Evolutionary conservation across 2,113 vertebrate genomes (phyloP).

Genomic region (Lontra canadensis): DNA sequence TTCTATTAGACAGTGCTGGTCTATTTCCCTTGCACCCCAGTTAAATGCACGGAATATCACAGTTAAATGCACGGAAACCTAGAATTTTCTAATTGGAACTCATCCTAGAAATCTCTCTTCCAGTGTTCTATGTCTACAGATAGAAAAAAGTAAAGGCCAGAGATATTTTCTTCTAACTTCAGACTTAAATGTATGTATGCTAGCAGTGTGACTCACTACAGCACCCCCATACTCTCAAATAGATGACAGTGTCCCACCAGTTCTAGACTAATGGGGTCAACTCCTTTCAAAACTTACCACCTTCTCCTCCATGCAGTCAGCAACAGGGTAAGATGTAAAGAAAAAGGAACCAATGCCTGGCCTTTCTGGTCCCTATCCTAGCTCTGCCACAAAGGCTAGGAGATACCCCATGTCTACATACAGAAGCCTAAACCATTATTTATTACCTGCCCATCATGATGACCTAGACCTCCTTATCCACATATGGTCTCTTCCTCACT

Average conservation of each 20-base stretch:
- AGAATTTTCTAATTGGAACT: constrained; percentile 13
- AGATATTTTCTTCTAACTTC: background rate
- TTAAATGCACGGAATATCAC: background rate
- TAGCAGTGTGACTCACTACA: background rate
- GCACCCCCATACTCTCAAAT: background rate
- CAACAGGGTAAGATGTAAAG: background rate
- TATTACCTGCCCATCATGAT: background rate
- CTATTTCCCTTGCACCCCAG: background rate
- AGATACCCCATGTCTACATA: background rate
- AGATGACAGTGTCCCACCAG: background rate
- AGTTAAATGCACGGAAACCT: background rate
- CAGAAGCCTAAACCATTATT: background rate
- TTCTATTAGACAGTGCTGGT: background rate
- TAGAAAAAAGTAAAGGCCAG: background rate
- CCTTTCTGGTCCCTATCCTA: background rate
- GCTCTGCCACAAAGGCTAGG: background rate
- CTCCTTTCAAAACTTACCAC: background rate
- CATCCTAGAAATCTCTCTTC: constrained; percentile 11
- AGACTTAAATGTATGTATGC: background rate
- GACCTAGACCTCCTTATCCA: background rate
- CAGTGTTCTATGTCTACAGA: background rate
- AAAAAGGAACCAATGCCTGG: background rate
- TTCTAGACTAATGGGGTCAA: background rate
- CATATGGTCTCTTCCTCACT: background rate
- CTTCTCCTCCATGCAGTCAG: background rate